phyloP scores from a whole-genome alignment of 2,888 invertebrate species.

The Bellardia pandia region DNA sequence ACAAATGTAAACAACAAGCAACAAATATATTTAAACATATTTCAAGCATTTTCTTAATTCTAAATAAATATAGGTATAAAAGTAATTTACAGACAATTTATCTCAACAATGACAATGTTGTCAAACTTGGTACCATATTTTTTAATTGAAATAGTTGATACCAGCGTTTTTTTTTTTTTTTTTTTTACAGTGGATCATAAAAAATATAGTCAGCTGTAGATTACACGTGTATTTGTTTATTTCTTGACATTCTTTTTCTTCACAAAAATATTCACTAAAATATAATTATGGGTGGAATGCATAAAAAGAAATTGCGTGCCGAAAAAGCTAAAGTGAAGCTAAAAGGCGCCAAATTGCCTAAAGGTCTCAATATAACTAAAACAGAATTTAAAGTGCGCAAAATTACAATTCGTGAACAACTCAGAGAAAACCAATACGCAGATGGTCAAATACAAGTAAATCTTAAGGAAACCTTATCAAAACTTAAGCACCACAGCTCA shows the following conservation, averaged over 20 bases:
- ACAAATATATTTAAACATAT: no score
- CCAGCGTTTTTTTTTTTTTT: no score
- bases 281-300: slow-evolving; percentile 83
- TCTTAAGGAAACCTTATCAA: slow-evolving; percentile 83
- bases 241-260: not conserved
- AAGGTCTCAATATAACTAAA: slow-evolving; percentile 95
- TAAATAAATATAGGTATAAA: no score
- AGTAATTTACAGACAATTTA: no score
- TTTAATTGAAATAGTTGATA: no score
- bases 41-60: no score
- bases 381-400: slow-evolving; percentile 95
- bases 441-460: slow-evolving; percentile 76
- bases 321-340: slow-evolving; percentile 96
- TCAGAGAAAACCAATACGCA: slow-evolving; percentile 74
- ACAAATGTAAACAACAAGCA: no score
- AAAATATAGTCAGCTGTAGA: not conserved
- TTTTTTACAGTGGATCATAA: no score
- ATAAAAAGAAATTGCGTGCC: slow-evolving; percentile 90
- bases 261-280: not conserved
- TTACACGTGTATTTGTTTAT: slow-evolving; percentile 64
- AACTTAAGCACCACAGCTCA: slow-evolving; percentile 85
- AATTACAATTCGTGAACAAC: slow-evolving; percentile 92
- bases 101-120: no score
- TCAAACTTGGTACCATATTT: no score
- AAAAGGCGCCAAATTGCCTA: slow-evolving; percentile 92